Evolutionary conservation across 2,113 vertebrate genomes (phyloP), one percentile per base, ranked within the genome.

Genomic region (Isurus oxyrinchus): DNA sequence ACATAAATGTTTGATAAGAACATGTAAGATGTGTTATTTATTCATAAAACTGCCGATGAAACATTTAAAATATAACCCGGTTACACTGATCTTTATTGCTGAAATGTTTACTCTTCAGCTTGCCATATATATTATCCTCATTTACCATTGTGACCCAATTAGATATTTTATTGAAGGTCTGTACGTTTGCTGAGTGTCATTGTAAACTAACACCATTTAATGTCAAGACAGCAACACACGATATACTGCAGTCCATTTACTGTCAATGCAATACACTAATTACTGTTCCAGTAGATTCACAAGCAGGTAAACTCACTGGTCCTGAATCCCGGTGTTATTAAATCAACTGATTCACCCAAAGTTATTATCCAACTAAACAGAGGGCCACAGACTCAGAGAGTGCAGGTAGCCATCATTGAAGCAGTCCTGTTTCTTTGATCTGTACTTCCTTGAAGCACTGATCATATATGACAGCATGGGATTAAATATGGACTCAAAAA

Each of bases 41-140:
- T 94, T 94, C 59, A 94, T 94, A 94, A 94, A 94, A 94, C 16
- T 94, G 59, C 90, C 61, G 90, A 94, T 94, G 59, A 94, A 94
- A 94, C 90, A 94, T 94, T 94, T 63, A 94, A 94, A 94, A 61
- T 66, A 63, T 63, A 44, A 93, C n/a, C 35, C n/a, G 31, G 19
- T 63, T 63, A 94, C 90, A 40, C n/a, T 94, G 90, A 6, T 35
- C 90, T 94, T 21, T 94, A 94, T 94, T 61, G 90, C 90, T 63
- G 90, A 44, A 94, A 61, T 6, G n/a, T 25, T 94, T 94, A 61
- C 59, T 10, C 90, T n/a, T 66, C 90, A 66, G 66, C 59, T 63
- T 35, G 35, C 90, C n/a, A 35, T 63, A 19, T 61, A 44, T 63
- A 40, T 94, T 63, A 63, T 40, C 87, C 57, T 90, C 59, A 66